Evolutionary conservation across 2,797 vertebrate species (phyloP), one percentile per base, ranked within the genome.

Genomic region (Lepus oiostolus): DNA sequence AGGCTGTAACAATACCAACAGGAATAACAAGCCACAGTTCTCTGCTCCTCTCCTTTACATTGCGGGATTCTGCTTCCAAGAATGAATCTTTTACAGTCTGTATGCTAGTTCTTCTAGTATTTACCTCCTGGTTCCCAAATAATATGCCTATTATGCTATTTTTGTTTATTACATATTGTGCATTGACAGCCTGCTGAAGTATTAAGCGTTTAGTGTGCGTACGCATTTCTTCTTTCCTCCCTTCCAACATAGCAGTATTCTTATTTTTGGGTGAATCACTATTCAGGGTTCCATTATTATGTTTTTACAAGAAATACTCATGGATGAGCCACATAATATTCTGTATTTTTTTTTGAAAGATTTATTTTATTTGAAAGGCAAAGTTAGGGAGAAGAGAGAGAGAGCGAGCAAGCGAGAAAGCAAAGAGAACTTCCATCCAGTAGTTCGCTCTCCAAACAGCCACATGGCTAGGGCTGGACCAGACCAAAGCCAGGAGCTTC

Each of bases 41-140:
- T 60, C 52, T 30, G 4, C 24, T 4, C 26, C 0, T 58, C 4
- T 54, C 9, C 2, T 28, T 21, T 63, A 21, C 0, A 2, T 6
- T 12, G 32, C 17, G 16, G 47, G n/a, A 10, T 67, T 3, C 17
- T 42, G 60, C 42, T 54, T 63, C 54, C 22, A 32, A 42, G 65
- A 72, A 32, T 54, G 54, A 68, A 79, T 11, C 5, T 26, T 6
- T 84, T 63, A 52, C 22, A 60, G 30, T 26, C n/a, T 75, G 9
- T 60, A 19, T 76, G 28, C 54, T 85, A 1, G 3, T 38, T 50
- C 42, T 85, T 77, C 47, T 85, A 77, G 5, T 67, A 35, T 79
- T 94, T 60, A 14, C 38, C 11, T 35, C 7, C 28, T 14, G 26
- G 32, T 76, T 85, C 52, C 68, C 47, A 35, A 30, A 77, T 50